Conservation (phyloP, 2,888 invertebrate genomes). For the Ormia ochracea region DNA sequence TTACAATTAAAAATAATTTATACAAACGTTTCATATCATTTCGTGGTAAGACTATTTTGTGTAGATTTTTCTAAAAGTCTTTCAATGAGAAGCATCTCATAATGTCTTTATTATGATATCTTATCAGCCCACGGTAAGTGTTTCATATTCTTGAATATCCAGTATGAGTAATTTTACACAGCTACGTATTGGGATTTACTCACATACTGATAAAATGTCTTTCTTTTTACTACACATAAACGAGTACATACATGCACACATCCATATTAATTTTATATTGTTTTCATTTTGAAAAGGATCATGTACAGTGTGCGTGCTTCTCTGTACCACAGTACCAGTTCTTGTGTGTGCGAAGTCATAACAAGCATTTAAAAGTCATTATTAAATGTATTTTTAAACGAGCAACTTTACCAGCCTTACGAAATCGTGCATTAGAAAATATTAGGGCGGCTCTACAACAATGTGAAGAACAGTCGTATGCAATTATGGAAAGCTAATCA, state of each 20-base stretch:
- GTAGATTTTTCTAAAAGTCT: too few relatives aligned
- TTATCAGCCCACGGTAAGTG: background rate
- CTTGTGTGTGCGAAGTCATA: background rate
- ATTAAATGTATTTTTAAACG: background rate
- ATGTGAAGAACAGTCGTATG: too few relatives aligned
- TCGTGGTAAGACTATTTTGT: too few relatives aligned
- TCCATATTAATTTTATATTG: background rate
- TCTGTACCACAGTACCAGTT: background rate
- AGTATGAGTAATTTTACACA: background rate
- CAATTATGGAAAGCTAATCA: too few relatives aligned
- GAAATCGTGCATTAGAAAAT: background rate
- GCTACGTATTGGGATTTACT: too few relatives aligned
- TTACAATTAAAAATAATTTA: too few relatives aligned
- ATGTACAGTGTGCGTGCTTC: background rate
- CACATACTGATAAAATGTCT: background rate
- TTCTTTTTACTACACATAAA: too few relatives aligned
- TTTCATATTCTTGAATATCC: background rate
- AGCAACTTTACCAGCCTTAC: background rate
- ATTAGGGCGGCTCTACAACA: background rate
- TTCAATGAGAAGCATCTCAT: background rate
- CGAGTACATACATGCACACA: background rate
- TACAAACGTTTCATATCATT: too few relatives aligned
- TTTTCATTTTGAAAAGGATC: background rate
- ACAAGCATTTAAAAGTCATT: conserved; percentile 24
- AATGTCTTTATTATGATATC: background rate